Base-by-base conservation (phyloP, 2,888 invertebrate genomes). In the Pterobdella sp. region DNA sequence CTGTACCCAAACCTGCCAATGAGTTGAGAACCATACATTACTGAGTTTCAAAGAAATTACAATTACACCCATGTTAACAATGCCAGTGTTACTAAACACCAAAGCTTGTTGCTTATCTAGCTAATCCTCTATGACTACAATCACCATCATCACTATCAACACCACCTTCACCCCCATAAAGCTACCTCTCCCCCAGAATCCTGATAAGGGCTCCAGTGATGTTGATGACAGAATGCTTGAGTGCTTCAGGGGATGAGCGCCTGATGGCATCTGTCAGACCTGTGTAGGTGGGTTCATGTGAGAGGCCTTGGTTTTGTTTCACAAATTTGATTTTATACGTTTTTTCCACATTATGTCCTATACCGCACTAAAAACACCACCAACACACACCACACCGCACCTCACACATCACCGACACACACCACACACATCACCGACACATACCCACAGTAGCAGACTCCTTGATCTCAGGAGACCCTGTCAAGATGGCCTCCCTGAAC, bases 201-300 rank as follows among this genome's bases (percentile, higher is more conserved):
- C 98, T 89, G 85, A 98, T 98, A 76, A 98, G 87, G 0, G 98
- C 97, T 0, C 98, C 98, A 2, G 97, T 97, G 80, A 98, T 93
- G 82, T 94, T 92, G 75, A 97, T 92, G 1, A 97, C 96, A 68
- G 95, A 95, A 0, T 95, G 92, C 83, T 94, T 94, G 73, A 97
- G 85, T 3, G 95, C 93, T 72, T 89, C 87, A 0, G 94, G 88
- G 77, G 90, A 92, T 4, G 95, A 94, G 75, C 92, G 85, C 80
- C 87, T 87, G 81, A 94, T 93, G 26, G 93, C 88, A 83, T 90
- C 89, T 71, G 91, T 90, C 79, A 97, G 86, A 76, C 94, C 65
- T 63, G 63, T 29, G 26, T 26, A 26, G 49, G 49, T 14, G 49
- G 49, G 49, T 7, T 7, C 22, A 22, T 22, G 22, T 42, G 49